Conservation (phyloP, 2,113 vertebrate species). For the Gallinago paraguaiae region DNA sequence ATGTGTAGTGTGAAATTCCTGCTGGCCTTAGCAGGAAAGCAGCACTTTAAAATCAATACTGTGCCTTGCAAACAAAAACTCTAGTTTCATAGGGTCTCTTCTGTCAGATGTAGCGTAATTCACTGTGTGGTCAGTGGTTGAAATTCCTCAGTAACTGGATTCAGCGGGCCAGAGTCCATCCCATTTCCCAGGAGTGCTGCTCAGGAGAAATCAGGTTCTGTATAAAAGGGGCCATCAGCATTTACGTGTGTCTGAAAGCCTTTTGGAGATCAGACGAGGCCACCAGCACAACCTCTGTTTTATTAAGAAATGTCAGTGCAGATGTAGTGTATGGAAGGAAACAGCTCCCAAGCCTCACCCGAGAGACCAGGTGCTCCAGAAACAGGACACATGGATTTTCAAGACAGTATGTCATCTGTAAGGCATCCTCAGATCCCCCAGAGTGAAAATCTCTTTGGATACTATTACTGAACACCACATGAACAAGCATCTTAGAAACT, state of each 20-base stretch:
- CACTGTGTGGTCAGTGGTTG: neutral
- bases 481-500: neutral
- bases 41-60: neutral
- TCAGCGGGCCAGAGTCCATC: neutral
- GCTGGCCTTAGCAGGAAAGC: neutral
- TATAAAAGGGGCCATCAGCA: neutral
- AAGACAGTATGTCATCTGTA: constrained; percentile 13
- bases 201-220: neutral
- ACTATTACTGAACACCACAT: neutral
- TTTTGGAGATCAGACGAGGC: neutral
- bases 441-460: neutral
- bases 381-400: neutral
- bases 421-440: constrained; percentile 18
- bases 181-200: neutral
- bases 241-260: neutral
- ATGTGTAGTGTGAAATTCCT: neutral
- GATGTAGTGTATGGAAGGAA: neutral
- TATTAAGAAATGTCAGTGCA: neutral
- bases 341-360: neutral
- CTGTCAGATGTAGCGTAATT: neutral
- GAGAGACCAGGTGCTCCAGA: neutral
- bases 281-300: neutral
- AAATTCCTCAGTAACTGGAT: neutral
- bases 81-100: neutral
- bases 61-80: neutral